Base-by-base conservation (phyloP, 2,888 invertebrate genomes). In the Parochlus steinenii region DNA sequence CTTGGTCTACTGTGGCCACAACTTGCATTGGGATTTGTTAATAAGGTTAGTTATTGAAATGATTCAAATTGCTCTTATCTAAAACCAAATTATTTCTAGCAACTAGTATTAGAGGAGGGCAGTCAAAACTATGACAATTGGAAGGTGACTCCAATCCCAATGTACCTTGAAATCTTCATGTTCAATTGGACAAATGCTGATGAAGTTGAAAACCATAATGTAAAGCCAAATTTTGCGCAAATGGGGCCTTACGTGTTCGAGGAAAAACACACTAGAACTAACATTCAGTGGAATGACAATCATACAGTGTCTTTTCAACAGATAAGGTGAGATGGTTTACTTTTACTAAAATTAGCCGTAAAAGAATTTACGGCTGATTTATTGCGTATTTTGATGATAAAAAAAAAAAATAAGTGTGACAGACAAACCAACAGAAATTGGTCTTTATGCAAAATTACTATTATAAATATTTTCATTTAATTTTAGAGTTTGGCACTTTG, bases 131-230 rank as follows among this genome's bases (percentile, higher is more conserved):
- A 68, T 53, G 53, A 64, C 1, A 66, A 78, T 44, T 90, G 89
- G 89, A 61, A 69, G 41, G 73, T 78, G 48, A 77, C 81, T 0
- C 85, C 86, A 0, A 71, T 86, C 41, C 83, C 85, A 0, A 79
- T 86, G 69, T 81, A 76, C 51, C 56, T 85, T 32, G 72, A 76
- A 44, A 65, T 79, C 42, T 69, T 69, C 49, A 58, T 86, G 50
- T 86, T 75, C 50, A 82, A 86, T 54, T 79, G 83, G 64, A 78
- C 76, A 1, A 86, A 87, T 54, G 62, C 71, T 0, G 59, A 72
- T 6, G 71, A 77, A 11, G 43, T 65, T 4, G 56, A 62, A 1
- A 55, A 62, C 18, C 51, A 54, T 2, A 60, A 60, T 41, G 55
- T 62, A 0, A 71, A 69, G 41, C 67, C 80, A 0, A 53, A 63